Evolutionary conservation across 1,140 invertebrate species (phyloP).

Genomic region (Apolygus lucorum): DNA sequence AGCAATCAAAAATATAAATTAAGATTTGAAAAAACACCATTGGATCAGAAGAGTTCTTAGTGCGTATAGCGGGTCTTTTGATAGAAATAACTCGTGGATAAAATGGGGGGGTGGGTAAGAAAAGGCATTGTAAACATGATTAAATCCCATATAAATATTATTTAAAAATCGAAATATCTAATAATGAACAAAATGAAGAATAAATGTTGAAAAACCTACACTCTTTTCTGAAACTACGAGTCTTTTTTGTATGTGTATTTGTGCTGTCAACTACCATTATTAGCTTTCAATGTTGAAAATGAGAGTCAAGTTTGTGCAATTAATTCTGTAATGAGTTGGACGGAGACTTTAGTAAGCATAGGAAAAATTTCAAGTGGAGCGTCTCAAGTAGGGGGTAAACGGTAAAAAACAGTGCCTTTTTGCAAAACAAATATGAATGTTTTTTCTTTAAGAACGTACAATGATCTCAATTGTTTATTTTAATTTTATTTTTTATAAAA

Average conservation of each 20-base stretch:
- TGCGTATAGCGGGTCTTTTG: background rate
- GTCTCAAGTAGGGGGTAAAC: too few species aligned
- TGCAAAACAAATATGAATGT: background rate
- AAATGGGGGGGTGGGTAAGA: background rate
- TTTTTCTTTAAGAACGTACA: background rate
- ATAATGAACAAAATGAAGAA: background rate
- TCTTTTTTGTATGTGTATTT: conserved; percentile 5
- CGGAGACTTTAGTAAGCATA: conserved; percentile 7
- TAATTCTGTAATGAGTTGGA: conserved; percentile 21
- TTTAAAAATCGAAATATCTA: conserved; percentile 18
- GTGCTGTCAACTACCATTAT: conserved; percentile 22
- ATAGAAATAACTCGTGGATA: background rate
- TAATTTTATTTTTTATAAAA: background rate
- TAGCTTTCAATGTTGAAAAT: background rate
- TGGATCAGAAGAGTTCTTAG: background rate
- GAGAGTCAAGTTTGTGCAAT: background rate
- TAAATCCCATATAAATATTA: background rate
- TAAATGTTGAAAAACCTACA: conserved; percentile 18
- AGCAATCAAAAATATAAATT: too few species aligned
- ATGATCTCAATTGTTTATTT: background rate
- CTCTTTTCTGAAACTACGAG: conserved; percentile 8
- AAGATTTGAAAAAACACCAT: background rate
- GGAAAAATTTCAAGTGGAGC: too few species aligned
- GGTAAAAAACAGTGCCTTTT: background rate
- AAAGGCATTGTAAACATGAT: too few species aligned